Base-by-base conservation (phyloP, 1,140 invertebrate genomes). In the Dolichoris vasculosae region DNA sequence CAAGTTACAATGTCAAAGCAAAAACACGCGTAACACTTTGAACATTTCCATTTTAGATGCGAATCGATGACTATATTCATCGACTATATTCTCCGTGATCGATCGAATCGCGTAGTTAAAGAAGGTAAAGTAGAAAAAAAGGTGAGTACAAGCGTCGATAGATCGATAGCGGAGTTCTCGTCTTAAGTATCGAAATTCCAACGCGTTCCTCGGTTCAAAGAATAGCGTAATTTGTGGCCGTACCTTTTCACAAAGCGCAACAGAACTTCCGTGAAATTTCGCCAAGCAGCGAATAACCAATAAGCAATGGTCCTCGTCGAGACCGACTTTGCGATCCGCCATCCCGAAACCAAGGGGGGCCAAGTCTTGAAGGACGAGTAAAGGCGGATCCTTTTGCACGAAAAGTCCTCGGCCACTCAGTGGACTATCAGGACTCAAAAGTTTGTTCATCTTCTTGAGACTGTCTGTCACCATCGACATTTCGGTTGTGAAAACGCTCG, bases 201-300 rank as follows among this genome's bases (percentile, higher is more conserved):
- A n/a, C n/a, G n/a, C n/a, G n/a, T n/a, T n/a, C n/a, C n/a, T n/a
- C n/a, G n/a, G n/a, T n/a, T 46, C 13, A 13, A n/a, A n/a, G n/a
- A n/a, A 59, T 48, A 48, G 7, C 46, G 46, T 48, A 32, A 38
- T 35, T 38, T 69, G 13, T 6, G 35, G 32, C 15, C 26, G 63
- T 90, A 94, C 94, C 89, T 94, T 93, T 88, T 94, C 92, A 80
- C 92, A 93, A 83, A 95, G 84, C 15, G 93, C 92, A 40, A 94
- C 91, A 0, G 95, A 94, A 4, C 93, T 89, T 6, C 94, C 95
- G 87, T 96, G 95, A 89, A 95, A 94, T 87, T 90, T 94, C 6
- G 94, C 95, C 84, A 95, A 77, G 84, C 94, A 94, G 0, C 92
- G 90, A 4, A 95, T 88, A 15, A 95, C 94, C 13, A 95, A 80